A percentile compares a stretch with the other conserved stretches of the same genome.
Evolutionary conservation across 2,113 vertebrate species (phyloP).

Genomic region (Camelus bactrianus): DNA sequence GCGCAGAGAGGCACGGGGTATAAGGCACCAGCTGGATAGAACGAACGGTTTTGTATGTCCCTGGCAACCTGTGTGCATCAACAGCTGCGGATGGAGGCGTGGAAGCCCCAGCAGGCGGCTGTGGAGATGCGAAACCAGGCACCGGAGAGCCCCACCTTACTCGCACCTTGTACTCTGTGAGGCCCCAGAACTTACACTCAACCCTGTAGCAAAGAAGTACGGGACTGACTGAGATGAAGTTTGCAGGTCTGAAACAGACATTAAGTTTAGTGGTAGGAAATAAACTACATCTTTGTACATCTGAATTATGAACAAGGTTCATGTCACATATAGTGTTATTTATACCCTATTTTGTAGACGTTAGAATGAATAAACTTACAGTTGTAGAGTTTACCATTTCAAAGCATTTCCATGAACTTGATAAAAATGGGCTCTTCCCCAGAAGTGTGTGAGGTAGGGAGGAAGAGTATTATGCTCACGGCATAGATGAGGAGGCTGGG

Average conservation of each 20-base stretch:
- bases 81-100: rapidly evolving
- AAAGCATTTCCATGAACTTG: conserved; percentile 6
- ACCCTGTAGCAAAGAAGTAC: neutral
- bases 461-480: neutral
- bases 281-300: neutral
- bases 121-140: neutral
- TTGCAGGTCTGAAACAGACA: neutral
- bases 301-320: neutral
- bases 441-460: neutral
- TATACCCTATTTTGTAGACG: neutral
- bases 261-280: neutral
- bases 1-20: rapidly evolving
- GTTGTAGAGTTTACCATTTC: neutral
- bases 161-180: neutral
- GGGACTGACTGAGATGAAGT: neutral
- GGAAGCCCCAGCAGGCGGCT: neutral
- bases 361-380: neutral
- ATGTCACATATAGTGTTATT: neutral
- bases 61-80: neutral
- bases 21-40: neutral
- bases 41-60: neutral
- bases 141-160: too few relatives aligned
- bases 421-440: neutral
- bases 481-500: neutral
- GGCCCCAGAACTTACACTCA: neutral